Evolutionary conservation across 2,113 vertebrate species (phyloP).

Genomic region (Sardina pilchardus): DNA sequence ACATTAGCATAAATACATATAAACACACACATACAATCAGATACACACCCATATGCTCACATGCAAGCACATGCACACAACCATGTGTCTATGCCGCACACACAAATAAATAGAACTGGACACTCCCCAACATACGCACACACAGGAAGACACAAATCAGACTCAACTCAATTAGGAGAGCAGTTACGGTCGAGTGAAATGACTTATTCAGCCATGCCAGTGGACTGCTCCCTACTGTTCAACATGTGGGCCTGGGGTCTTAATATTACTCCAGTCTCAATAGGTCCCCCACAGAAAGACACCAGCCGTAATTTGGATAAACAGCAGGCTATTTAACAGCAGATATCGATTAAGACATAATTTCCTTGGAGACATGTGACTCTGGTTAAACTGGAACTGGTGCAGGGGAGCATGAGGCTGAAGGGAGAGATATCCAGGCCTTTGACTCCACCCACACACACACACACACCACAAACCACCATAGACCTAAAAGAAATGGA

Average conservation of each 20-base stretch:
- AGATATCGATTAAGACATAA: background rate
- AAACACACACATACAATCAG: conserved; percentile 13
- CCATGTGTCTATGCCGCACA: background rate
- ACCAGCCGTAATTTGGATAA: background rate
- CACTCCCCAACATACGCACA: background rate
- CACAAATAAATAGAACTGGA: background rate
- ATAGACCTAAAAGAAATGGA: no score
- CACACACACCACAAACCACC: conserved; percentile 11
- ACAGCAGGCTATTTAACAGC: background rate
- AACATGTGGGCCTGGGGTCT: no score
- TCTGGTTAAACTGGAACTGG: background rate
- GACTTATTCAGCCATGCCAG: no score
- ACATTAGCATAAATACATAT: background rate
- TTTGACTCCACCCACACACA: background rate
- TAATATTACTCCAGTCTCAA: no score
- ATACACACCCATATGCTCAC: background rate
- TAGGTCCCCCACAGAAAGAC: background rate
- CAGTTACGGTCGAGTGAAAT: background rate
- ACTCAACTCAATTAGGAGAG: background rate
- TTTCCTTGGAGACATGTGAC: background rate
- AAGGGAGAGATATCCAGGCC: background rate
- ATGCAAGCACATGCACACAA: background rate
- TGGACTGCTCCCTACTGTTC: no score
- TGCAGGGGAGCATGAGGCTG: background rate
- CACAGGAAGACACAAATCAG: conserved; percentile 10